Evolutionary conservation across 2,113 vertebrate genomes (phyloP), one percentile per base, ranked within the genome.

Genomic region (Lagopus muta): DNA sequence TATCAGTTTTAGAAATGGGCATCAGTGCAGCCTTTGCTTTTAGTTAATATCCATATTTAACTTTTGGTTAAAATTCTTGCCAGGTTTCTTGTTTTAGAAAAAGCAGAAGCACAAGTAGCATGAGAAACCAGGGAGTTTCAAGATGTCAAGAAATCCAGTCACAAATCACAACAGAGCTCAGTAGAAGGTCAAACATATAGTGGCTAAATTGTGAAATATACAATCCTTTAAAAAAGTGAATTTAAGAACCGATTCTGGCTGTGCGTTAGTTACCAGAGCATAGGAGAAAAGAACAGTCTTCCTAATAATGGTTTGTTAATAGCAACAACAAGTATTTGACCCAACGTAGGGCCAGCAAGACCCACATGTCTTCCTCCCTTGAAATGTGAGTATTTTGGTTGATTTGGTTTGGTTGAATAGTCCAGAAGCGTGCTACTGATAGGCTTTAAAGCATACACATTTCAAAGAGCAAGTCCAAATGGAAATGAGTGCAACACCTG

Each of bases 1-100:
- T 32, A 9, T 0, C 1, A n/a, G 45, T 76, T 82, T 73, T 45
- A 58, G 14, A 62, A 22, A 15, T 1, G 1, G 25, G 14, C 60
- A 85, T 30, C 34, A 9, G 10, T 2, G 2, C 2, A 65, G 18
- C 5, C 36, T 62, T 58, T 66, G 18, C 15, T 86, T 24, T 66
- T 66, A 73, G 11, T n/a, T 66, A 80, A 77, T 5, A 10, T 40
- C 27, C 73, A 1, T 73, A 36, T 70, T 93, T 62, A 73, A 76
- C 3, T 62, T 86, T 86, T 16, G 15, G 18, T 54, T 40, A 40
- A 40, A 40, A 40, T 40, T 40, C 40, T 40, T 40, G 30, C 8
- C 22, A n/a, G 27, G 13, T 11, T 73, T 6, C 28, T 86, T 73
- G 6, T n/a, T 76, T 73, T 58, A 79, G 43, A 82, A 52, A 8